Percentiles rank a stretch among this genome's conserved stretches.
Evolutionary conservation across 2,888 invertebrate species (phyloP).

Genomic region (Boloria selene): DNA sequence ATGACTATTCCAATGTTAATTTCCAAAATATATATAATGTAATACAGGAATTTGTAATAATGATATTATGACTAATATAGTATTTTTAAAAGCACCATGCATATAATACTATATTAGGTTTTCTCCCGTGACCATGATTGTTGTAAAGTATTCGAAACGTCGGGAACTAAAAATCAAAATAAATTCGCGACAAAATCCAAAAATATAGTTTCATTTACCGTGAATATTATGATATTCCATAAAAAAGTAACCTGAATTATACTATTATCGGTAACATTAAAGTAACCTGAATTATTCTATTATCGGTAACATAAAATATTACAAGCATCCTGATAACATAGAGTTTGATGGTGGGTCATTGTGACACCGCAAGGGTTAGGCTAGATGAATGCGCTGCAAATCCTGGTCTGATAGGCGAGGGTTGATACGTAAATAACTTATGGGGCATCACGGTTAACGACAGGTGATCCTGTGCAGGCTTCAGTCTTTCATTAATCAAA

Average conservation of each 20-base stretch:
- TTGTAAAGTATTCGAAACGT: too few species aligned
- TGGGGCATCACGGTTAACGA: constrained; percentile 35
- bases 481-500: constrained; percentile 22
- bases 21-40: too few species aligned
- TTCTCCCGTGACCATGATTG: too few species aligned
- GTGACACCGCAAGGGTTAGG: constrained; percentile 63
- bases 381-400: constrained; percentile 67
- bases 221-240: background rate
- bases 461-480: constrained; percentile 31
- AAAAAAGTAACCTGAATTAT: background rate
- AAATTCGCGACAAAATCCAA: too few species aligned
- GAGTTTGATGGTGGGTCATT: constrained; percentile 64
- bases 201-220: too few species aligned
- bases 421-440: constrained; percentile 61
- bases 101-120: too few species aligned
- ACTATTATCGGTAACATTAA: constrained; percentile 29
- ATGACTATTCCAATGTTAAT: too few species aligned
- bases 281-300: constrained; percentile 9
- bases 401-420: constrained; percentile 58
- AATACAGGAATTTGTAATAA: too few species aligned
- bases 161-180: too few species aligned
- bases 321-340: constrained; percentile 30
- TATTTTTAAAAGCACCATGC: background rate
- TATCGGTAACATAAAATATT: constrained; percentile 32
- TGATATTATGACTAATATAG: too few species aligned